Percentiles rank a stretch among this genome's conserved stretches.
Conservation (phyloP, 2,113 vertebrate species). For the Gobiocypris rarus region DNA sequence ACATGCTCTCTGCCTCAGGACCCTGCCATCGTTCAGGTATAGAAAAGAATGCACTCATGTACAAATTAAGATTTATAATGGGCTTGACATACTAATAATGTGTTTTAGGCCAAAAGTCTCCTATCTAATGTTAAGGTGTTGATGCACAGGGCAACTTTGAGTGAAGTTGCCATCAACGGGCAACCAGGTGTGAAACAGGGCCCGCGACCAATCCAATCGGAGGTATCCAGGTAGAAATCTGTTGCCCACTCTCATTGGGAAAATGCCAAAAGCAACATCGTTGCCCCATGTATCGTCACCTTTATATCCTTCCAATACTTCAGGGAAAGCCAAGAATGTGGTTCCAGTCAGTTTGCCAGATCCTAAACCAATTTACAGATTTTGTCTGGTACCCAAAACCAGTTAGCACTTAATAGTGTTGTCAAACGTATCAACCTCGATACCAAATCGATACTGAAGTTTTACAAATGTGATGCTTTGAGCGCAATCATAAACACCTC, state of each 20-base stretch:
- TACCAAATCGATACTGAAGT: too few species aligned
- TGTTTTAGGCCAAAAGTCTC: not conserved
- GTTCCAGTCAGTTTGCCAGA: not conserved
- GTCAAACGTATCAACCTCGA: too few species aligned
- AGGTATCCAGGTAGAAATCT: too few species aligned
- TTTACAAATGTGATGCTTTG: too few species aligned
- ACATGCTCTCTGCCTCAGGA: slow-evolving; percentile 92
- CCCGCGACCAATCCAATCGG: too few species aligned
- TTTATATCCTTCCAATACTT: not conserved
- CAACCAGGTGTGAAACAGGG: too few species aligned
- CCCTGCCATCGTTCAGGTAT: slow-evolving; percentile 97
- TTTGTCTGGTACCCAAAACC: not conserved
- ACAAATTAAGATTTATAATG: not conserved
- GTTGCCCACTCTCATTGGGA: too few species aligned
- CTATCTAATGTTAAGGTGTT: not conserved
- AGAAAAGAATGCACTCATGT: not conserved
- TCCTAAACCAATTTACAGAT: not conserved
- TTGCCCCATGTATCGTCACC: too few species aligned
- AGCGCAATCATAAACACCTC: too few species aligned
- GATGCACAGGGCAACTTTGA: too few species aligned
- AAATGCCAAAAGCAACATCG: too few species aligned
- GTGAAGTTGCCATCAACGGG: too few species aligned
- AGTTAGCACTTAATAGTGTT: not conserved
- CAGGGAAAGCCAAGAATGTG: not conserved
- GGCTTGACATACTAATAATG: not conserved